Percentiles rank a stretch among this genome's conserved stretches.
phyloP scores from a whole-genome alignment of 2,888 invertebrate genomes.

The Ectropis crepuscularia region DNA sequence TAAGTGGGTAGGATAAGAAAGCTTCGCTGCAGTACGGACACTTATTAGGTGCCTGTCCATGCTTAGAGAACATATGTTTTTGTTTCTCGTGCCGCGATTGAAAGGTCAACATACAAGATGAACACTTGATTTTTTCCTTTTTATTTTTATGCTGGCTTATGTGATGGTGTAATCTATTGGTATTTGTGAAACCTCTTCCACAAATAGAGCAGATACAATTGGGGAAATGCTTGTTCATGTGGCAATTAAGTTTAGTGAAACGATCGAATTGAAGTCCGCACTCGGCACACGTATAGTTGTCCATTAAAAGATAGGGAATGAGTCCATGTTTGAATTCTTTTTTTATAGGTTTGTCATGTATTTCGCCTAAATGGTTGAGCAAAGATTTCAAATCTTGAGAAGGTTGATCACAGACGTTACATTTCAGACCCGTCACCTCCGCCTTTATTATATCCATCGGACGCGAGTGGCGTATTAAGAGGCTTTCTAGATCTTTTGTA shows the following conservation, averaged over 20 bases:
- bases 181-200: conserved; percentile 10
- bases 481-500: not conserved
- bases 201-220: conserved; percentile 23
- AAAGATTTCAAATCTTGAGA: conserved; percentile 5
- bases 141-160: conserved; percentile 4
- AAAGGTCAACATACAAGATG: conserved; percentile 18
- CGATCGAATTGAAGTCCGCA: conserved; percentile 16
- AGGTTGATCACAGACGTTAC: conserved; percentile 25
- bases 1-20: conserved; percentile 63
- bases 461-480: not conserved
- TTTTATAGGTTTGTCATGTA: conserved; percentile 12
- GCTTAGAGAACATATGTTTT: conserved; percentile 8
- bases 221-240: conserved; percentile 36
- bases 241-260: conserved; percentile 34
- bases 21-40: conserved; percentile 65
- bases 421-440: conserved; percentile 31
- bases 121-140: conserved; percentile 5
- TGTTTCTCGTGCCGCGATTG: conserved; percentile 8
- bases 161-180: conserved; percentile 8
- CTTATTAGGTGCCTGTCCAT: conserved; percentile 20
- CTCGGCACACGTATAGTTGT: conserved; percentile 13
- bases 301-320: conserved; percentile 14
- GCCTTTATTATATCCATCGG: conserved; percentile 26
- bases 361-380: conserved; percentile 9
- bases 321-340: conserved; percentile 6